phyloP scores from a whole-genome alignment of 2,113 vertebrate species.

The Mionectes macconnelli region DNA sequence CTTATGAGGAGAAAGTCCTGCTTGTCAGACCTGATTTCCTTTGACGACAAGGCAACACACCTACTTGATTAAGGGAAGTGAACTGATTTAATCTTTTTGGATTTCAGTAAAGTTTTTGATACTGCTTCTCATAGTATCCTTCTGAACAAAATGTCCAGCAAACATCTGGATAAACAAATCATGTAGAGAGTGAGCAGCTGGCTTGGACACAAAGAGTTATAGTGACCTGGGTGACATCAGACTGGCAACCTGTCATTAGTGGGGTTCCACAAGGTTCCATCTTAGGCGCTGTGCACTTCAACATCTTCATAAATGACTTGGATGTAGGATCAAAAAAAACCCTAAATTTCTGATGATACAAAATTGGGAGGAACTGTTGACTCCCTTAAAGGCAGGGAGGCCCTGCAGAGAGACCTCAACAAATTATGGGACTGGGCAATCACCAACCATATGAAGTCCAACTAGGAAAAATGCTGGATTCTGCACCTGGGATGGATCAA shows the following conservation, averaged over 20 bases:
- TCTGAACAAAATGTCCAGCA: neutral
- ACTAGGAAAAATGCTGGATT: accelerated
- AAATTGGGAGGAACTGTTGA: neutral
- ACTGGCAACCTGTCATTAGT: no score
- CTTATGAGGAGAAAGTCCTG: neutral
- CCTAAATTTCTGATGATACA: neutral
- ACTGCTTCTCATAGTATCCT: neutral
- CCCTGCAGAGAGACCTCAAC: neutral
- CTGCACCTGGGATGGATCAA: neutral
- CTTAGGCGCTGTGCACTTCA: neutral
- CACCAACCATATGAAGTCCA: neutral
- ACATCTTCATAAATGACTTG: neutral
- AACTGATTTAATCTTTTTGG: neutral
- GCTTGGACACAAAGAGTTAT: neutral
- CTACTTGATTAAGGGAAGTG: neutral
- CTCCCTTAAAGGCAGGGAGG: neutral
- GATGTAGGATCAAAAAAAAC: neutral
- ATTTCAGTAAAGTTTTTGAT: neutral
- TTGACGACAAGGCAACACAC: no score
- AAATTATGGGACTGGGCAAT: neutral
- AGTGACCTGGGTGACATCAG: neutral
- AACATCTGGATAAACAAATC: neutral
- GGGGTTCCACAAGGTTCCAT: neutral
- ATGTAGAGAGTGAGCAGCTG: neutral
- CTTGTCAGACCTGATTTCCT: neutral